Evolutionary conservation across 1,140 invertebrate genomes (phyloP), one percentile per base, ranked within the genome.

Genomic region (Cepaea nemoralis): DNA sequence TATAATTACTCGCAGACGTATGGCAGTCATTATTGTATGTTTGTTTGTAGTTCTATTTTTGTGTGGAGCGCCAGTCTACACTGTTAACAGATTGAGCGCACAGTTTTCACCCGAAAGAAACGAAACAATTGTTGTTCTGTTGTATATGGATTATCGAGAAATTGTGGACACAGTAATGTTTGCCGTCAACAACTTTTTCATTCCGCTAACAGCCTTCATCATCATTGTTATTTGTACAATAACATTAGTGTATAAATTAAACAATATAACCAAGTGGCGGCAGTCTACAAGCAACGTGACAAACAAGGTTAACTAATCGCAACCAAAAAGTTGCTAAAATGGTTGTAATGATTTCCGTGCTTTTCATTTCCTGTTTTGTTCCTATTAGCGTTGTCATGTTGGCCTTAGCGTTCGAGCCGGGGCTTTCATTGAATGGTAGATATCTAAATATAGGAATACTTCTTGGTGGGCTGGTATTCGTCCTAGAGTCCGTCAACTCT

Each of bases 281-380:
- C 40, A 42, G 35, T 42, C 6, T 10, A 8, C 70, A 6, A 73
- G 2, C n/a, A n/a, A n/a, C 3, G 27, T 27, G 1, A 24, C 45
- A 8, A 48, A 27, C 12, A 10, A 76, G 0, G 27, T 24, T 6
- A 48, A 76, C 74, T n/a, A 50, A 19, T 12, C 74, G 74, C 3
- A 45, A 37, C 37, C 74, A 76, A 12, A 76, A 37, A 55, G 74
- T 76, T 6, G 45, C 74, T 0, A 6, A 55, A 33, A 76, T 76
- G 74, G 74, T 76, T 8, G 50, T 59, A 39, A 73, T 73, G 70
- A 73, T 73, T 73, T 73, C 70, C 27, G 6, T 39, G 22, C 39
- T 73, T 1, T 55, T 55, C 24, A 59, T 55, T 40, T 31, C 55
- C 5, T 76, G 74, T 31, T 76, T 76, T 31, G 14, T 45, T 31